These are phyloP conservation scores for Nesogale talazaci DNA, from an alignment of 2,113 vertebrate species.

Conservation along the genomic window DNA sequence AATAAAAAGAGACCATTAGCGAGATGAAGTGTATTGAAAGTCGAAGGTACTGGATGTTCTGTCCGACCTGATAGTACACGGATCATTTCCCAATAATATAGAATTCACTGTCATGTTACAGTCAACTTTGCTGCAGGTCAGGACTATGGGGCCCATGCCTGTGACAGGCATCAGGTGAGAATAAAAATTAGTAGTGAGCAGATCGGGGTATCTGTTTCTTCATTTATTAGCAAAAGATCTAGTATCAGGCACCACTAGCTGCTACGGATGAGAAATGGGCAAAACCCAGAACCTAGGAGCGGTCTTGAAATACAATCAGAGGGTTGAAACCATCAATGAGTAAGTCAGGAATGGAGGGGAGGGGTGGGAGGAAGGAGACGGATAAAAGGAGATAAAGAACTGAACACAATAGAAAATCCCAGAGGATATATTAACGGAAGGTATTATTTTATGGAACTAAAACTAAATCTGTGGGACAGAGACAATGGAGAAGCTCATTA, in stretches of 20 bases:
- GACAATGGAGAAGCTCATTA: no score
- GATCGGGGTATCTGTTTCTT: not conserved
- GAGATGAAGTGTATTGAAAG: not conserved
- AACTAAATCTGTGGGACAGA: not conserved
- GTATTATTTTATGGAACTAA: not conserved
- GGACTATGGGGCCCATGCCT: not conserved
- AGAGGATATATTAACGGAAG: not conserved
- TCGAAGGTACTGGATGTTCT: not conserved
- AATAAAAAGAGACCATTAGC: not conserved
- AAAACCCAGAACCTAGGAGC: not conserved
- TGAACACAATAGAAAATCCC: not conserved
- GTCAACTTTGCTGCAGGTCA: constrained; percentile 14
- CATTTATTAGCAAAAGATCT: not conserved
- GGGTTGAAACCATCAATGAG: not conserved
- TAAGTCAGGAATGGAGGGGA: not conserved
- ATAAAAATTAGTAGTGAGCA: not conserved
- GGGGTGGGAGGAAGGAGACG: not conserved
- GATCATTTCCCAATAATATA: not conserved
- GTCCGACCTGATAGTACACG: not conserved
- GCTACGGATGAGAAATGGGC: not conserved
- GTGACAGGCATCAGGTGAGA: not conserved
- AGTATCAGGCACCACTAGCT: not conserved
- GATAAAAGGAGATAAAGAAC: not conserved
- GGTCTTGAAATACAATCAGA: not conserved
- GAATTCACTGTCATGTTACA: constrained; percentile 43